Percentiles rank a stretch among this genome's conserved stretches.
phyloP scores from a whole-genome alignment of 2,888 invertebrate species.

The Crioceris asparagi region DNA sequence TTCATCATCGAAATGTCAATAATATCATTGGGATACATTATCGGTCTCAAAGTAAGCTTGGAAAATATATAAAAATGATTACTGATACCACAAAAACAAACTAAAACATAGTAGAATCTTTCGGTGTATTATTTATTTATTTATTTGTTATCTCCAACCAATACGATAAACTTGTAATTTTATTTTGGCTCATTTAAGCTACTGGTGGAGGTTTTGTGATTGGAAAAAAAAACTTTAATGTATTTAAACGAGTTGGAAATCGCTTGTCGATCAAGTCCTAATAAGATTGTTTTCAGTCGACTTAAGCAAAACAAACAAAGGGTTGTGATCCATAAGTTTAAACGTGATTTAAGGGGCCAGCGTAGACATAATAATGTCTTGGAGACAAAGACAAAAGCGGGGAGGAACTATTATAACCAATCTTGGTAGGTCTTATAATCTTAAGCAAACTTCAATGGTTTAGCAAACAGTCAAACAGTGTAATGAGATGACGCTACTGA shows the following conservation, averaged over 20 bases:
- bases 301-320: conserved; percentile 30
- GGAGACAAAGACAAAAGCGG: conserved; percentile 24
- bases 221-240: conserved; percentile 7
- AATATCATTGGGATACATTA: no score
- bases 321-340: conserved; percentile 27
- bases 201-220: background rate
- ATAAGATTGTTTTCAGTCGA: conserved; percentile 32
- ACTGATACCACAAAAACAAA: no score
- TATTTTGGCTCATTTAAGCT: background rate
- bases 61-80: no score
- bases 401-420: conserved; percentile 18
- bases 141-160: no score
- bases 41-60: no score
- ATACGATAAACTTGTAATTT: no score
- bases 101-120: no score
- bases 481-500: conserved; percentile 28
- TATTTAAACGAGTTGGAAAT: conserved; percentile 14
- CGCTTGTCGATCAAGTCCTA: conserved; percentile 27
- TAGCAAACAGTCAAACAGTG: conserved; percentile 29
- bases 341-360: conserved; percentile 23
- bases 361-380: conserved; percentile 25
- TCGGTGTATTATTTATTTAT: no score
- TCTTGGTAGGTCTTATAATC: conserved; percentile 23
- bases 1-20: no score
- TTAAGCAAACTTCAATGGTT: conserved; percentile 30